Conservation (phyloP, 2,113 vertebrate species). For the Cacatua alba region DNA sequence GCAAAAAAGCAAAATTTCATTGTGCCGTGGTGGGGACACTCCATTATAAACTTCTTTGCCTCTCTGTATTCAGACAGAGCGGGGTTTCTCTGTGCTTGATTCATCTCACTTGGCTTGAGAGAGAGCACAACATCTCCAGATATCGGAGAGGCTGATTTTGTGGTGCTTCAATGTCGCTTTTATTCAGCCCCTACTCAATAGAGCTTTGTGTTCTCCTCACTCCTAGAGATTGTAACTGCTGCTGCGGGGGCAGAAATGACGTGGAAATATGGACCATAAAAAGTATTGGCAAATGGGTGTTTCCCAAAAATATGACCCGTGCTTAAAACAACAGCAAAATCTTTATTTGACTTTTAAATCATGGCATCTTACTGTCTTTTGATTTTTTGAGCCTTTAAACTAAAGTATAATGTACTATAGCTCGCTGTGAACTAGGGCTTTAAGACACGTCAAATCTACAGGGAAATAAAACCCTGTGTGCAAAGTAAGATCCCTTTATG, state of each 20-base stretch:
- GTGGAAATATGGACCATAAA: slow-evolving; percentile 33
- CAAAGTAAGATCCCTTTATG: neutral
- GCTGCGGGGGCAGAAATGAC: neutral
- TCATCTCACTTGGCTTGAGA: slow-evolving; percentile 65
- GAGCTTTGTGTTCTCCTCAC: slow-evolving; percentile 32
- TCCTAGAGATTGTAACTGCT: slow-evolving; percentile 30
- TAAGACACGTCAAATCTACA: neutral
- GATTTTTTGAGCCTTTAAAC: neutral
- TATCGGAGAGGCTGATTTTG: slow-evolving; percentile 48
- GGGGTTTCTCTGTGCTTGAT: slow-evolving; percentile 43
- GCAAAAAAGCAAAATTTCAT: slow-evolving; percentile 61
- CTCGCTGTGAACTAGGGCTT: neutral
- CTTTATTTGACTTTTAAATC: slow-evolving; percentile 62
- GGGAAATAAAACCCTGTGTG: accelerated
- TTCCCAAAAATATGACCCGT: slow-evolving; percentile 35
- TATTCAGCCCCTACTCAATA: slow-evolving; percentile 42
- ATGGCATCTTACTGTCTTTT: neutral
- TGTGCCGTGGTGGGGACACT: slow-evolving; percentile 5
- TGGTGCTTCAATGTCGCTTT: slow-evolving; percentile 62
- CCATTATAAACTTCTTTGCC: slow-evolving; percentile 54
- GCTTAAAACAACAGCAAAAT: slow-evolving; percentile 47
- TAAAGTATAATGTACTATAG: neutral
- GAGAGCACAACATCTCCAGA: slow-evolving; percentile 61
- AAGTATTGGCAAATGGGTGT: slow-evolving; percentile 21
- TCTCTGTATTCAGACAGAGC: slow-evolving; percentile 55